Evolutionary conservation across 2,888 invertebrate species (phyloP).

Genomic region (Perizoma affinitatum): DNA sequence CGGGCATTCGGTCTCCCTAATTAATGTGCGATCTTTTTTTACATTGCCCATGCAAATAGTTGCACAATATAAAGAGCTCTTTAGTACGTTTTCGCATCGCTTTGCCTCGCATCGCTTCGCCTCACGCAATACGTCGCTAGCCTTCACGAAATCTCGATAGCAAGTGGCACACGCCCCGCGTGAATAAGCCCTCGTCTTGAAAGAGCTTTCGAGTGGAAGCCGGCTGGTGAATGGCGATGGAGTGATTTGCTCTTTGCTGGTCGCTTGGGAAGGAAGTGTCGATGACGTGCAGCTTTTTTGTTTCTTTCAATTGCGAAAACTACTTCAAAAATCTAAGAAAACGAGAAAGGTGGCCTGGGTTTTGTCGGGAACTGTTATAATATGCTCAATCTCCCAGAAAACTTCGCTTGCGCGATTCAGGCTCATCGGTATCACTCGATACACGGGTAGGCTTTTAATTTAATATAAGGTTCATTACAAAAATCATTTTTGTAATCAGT

Average conservation of each 20-base stretch:
- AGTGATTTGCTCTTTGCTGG: conserved; percentile 25
- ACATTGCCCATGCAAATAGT: too few relatives aligned
- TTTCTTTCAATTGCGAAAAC: neutral
- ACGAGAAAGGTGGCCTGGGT: conserved; percentile 2
- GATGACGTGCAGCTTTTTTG: conserved; percentile 10
- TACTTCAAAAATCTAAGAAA: neutral
- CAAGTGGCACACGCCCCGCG: conserved; percentile 12
- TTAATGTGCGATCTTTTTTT: too few relatives aligned
- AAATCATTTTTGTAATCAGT: too few relatives aligned
- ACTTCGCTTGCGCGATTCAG: too few relatives aligned
- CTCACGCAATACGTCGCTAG: conserved; percentile 2
- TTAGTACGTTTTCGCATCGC: too few relatives aligned
- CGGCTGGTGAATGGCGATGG: conserved; percentile 19
- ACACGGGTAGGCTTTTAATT: too few relatives aligned
- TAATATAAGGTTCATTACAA: too few relatives aligned
- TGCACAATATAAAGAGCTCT: too few relatives aligned
- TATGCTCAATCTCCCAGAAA: too few relatives aligned
- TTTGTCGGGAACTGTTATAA: too few relatives aligned
- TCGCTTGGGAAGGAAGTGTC: conserved; percentile 18
- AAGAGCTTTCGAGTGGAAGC: conserved; percentile 25
- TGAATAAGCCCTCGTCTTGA: conserved; percentile 18
- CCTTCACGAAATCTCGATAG: conserved; percentile 17
- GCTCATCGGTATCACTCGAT: too few relatives aligned
- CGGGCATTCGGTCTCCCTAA: too few relatives aligned
- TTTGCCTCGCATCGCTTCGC: neutral